These are phyloP conservation scores for Allobates femoralis DNA, from an alignment of 2,797 vertebrate species.

Conservation along the genomic window DNA sequence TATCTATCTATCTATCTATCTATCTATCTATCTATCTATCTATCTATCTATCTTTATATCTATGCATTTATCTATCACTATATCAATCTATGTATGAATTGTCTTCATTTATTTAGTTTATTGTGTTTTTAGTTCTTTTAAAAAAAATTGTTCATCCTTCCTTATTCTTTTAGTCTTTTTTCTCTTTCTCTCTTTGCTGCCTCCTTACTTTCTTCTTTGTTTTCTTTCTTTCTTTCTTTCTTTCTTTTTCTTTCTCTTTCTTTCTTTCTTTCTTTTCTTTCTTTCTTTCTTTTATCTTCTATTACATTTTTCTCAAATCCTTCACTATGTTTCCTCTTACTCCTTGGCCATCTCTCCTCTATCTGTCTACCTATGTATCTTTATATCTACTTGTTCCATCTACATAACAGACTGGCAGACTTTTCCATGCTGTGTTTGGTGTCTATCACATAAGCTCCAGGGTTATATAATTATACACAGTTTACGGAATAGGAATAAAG, in stretches of 20 bases:
- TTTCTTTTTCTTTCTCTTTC: background rate
- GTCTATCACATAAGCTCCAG: background rate
- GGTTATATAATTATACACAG: background rate
- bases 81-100: too few relatives aligned
- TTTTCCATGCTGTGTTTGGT: background rate
- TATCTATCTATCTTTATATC: too few relatives aligned
- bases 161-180: background rate
- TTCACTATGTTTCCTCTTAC: too few relatives aligned
- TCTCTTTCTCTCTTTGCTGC: background rate
- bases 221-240: too few relatives aligned
- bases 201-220: background rate
- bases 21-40: too few relatives aligned
- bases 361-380: background rate
- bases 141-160: too few relatives aligned
- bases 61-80: too few relatives aligned
- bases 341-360: background rate
- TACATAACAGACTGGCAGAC: background rate
- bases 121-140: background rate
- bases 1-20: too few relatives aligned
- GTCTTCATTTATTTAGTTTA: too few relatives aligned
- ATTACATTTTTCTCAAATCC: too few relatives aligned
- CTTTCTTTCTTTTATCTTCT: too few relatives aligned
- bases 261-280: background rate
- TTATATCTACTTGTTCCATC: background rate
- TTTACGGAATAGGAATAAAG: background rate